Base-by-base conservation (phyloP, 2,888 invertebrate genomes). In the Platypus cylindrus region DNA sequence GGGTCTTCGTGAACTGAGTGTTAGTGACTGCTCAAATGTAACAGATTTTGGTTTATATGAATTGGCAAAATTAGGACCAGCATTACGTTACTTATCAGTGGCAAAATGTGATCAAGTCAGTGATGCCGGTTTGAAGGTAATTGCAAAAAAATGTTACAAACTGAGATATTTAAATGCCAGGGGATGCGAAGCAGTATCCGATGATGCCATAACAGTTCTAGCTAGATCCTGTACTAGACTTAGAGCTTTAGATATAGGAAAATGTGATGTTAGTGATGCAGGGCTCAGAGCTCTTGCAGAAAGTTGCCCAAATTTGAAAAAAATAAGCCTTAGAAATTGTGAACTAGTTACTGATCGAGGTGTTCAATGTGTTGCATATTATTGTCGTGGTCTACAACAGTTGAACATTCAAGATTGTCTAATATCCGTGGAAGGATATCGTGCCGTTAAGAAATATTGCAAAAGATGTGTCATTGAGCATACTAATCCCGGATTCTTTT, bases 391-490 rank as follows among this genome's bases (percentile, higher is more conserved):
- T 0, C 65, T 93, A 23, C 86, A 87, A 36, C 91, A 91, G 55
- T 68, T 93, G 7, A 91, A 91, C 58, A 90, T 93, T 43, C 90
- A 91, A 54, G 91, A 91, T 59, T 91, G 91, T 41, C 83, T 86
- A 39, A 81, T 93, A 47, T 85, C 90, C 3, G 64, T 86, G 27
- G 77, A 90, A 48, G 90, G 90, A 1, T 91, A 91, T 58, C 66
- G 86, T 49, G 87, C 89, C 3, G 87, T 93, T 26, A 90, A 90
- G 60, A 85, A 84, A 56, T 89, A 85, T 57, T 93, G 91, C 63
- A 85, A 87, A 53, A 65, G 85, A 50, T 93, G 91, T 62, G 81
- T 91, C 45, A 91, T 93, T 45, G 91, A 93, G 58, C 91, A 93
- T 56, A 91, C 91, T 2, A 91, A 93, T 63, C 91, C 91, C 42